Base-by-base conservation (phyloP, 2,113 vertebrate genomes). In the Oncorhynchus keta region DNA sequence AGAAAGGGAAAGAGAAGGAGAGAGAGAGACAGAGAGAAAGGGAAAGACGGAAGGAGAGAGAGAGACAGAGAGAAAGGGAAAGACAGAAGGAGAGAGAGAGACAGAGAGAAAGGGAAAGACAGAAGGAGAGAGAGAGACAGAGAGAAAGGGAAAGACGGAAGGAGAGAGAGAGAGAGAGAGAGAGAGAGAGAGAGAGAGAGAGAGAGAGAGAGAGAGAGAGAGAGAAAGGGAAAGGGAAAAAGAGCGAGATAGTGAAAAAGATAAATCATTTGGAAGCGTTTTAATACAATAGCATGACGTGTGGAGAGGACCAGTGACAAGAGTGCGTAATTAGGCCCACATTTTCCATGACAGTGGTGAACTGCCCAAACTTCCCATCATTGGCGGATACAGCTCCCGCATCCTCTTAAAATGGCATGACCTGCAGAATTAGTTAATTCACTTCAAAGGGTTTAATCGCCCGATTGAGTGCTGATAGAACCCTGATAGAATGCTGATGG, bases 321-420 rank as follows among this genome's bases (percentile, higher is more conserved):
- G 76, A 77, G 76, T 32, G 55, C 75, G 70, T 76, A 76, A 57
- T 77, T 80, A 76, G 72, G 76, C 76, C 70, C 85, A 85, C 68
- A 82, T 85, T 84, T 89, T 85, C 85, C 84, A 83, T 85, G 80
- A 86, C 81, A 79, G 20, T 2, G 72, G 59, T 85, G 87, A 89
- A 77, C 73, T 82, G 89, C 80, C 78, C 80, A 87, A 88, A 76
- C 72, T 82, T 89, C 80, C 76, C 80, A 85, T 83, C 77, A 67
- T 75, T 76, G 22, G 18, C 78, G 86, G 84, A 85, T 68, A 72
- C 83, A 20, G 4, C 13, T 18, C 20, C 9, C 9, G 9, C 39
- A 18, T 55, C 18, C 12, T 55, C 51, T 55, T 55, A 55, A 55
- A 55, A 55, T 55, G 51, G 51, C 12, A 55, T 18, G 51, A 16